Conservation (phyloP, 23 tunicate species). For the Botrylloides violaceus region DNA sequence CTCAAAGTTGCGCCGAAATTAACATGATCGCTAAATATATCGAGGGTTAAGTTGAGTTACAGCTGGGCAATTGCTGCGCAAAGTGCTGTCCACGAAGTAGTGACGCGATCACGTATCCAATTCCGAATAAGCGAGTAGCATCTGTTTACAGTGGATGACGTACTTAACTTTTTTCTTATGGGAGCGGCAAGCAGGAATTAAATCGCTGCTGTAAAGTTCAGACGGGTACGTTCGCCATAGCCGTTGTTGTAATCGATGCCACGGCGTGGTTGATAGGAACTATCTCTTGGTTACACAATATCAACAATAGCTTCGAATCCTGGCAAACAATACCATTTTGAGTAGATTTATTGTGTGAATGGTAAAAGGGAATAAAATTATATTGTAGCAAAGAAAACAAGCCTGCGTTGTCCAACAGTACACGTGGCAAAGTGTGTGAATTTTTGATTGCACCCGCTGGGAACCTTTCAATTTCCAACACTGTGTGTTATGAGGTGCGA, state of each 20-base stretch:
- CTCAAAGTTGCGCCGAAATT: too few relatives aligned
- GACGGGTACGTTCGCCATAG: not conserved
- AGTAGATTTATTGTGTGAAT: not conserved
- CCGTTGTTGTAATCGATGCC: constrained; percentile 1
- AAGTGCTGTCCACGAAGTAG: constrained; percentile 2
- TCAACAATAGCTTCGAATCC: not conserved
- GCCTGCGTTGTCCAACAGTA: too few relatives aligned
- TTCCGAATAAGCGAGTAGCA: constrained; percentile 1
- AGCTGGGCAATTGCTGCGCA: constrained; percentile 21
- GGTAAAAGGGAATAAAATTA: not conserved
- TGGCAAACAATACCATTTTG: not conserved
- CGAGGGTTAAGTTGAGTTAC: constrained; percentile 5
- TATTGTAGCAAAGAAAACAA: not conserved
- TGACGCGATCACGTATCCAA: constrained; percentile 22
- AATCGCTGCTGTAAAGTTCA: not conserved
- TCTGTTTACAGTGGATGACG: constrained; percentile 17
- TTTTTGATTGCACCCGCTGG: too few relatives aligned
- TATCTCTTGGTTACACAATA: not conserved
- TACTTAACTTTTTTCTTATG: not conserved
- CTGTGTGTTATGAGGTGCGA: too few relatives aligned
- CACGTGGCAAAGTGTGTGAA: too few relatives aligned
- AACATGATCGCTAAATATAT: too few relatives aligned
- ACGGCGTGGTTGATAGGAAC: constrained; percentile 1
- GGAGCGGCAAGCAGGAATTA: not conserved
- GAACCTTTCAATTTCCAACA: too few relatives aligned